phyloP scores from a whole-genome alignment of 2,113 vertebrate genomes.

The Miniopterus natalensis region DNA sequence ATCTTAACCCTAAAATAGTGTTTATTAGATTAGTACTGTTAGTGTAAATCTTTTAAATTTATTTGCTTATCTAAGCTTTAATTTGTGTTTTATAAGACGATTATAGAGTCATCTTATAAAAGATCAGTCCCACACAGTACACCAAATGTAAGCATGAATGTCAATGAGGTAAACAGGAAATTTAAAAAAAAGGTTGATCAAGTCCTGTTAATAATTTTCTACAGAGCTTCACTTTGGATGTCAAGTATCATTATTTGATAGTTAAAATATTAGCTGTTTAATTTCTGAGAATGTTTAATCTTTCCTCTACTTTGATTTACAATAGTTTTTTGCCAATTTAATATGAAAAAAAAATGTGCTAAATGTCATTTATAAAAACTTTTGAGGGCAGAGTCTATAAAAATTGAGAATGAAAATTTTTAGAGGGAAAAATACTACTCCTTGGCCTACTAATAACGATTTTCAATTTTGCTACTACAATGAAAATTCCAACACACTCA shows the following conservation, averaged over 20 bases:
- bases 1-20: background rate
- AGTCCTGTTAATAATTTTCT: background rate
- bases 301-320: background rate
- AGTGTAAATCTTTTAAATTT: background rate
- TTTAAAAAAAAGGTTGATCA: background rate
- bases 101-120: background rate
- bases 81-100: background rate
- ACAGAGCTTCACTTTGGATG: background rate
- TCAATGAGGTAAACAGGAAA: background rate
- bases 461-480: conserved; percentile 50
- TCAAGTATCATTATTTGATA: background rate
- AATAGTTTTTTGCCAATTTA: background rate
- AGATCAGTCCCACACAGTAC: background rate
- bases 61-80: background rate
- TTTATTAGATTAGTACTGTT: background rate
- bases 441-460: background rate
- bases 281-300: background rate
- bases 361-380: background rate
- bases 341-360: background rate
- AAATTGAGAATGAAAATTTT: conserved; percentile 49
- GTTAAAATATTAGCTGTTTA: background rate
- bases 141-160: background rate
- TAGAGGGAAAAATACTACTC: background rate
- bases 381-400: background rate
- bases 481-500: conserved; percentile 50